Percentiles rank a stretch among this genome's conserved stretches.
phyloP scores from a whole-genome alignment of 1,140 invertebrate species.

The Drosophila kurseongensis region DNA sequence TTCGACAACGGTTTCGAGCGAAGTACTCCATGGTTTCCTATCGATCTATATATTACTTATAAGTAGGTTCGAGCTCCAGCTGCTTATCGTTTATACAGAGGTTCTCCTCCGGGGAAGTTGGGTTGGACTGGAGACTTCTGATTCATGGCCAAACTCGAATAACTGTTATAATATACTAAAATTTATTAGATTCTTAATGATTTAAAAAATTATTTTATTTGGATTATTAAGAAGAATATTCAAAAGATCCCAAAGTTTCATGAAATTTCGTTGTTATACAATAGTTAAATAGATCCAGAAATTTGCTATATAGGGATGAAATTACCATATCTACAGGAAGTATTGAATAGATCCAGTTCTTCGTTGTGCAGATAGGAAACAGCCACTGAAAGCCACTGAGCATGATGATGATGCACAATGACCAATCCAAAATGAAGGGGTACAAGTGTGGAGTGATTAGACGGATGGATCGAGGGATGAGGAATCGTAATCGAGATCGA shows the following conservation, averaged over 20 bases:
- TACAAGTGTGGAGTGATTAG: slow-evolving; percentile 19
- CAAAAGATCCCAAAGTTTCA: too few relatives aligned
- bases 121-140: slow-evolving; percentile 37
- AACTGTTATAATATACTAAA: too few relatives aligned
- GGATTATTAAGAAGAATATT: too few relatives aligned
- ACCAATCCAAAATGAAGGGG: background rate
- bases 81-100: slow-evolving; percentile 67
- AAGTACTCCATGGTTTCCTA: slow-evolving; percentile 56
- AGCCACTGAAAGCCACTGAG: slow-evolving; percentile 53
- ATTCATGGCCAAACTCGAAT: slow-evolving; percentile 35
- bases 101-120: slow-evolving; percentile 11
- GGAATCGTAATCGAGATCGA: slow-evolving; percentile 3
- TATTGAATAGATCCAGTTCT: background rate
- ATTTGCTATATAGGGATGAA: too few relatives aligned
- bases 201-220: too few relatives aligned
- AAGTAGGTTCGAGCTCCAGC: slow-evolving; percentile 30
- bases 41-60: slow-evolving; percentile 28
- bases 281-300: too few relatives aligned
- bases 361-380: slow-evolving; percentile 15
- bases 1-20: slow-evolving; percentile 61
- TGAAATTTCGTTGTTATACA: too few relatives aligned
- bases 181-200: too few relatives aligned
- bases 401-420: slow-evolving; percentile 73
- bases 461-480: slow-evolving; percentile 12
- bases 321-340: too few relatives aligned